These are phyloP conservation scores for Hypsibius dujardini DNA, from an alignment of 1,140 invertebrate species.

Conservation along the genomic window DNA sequence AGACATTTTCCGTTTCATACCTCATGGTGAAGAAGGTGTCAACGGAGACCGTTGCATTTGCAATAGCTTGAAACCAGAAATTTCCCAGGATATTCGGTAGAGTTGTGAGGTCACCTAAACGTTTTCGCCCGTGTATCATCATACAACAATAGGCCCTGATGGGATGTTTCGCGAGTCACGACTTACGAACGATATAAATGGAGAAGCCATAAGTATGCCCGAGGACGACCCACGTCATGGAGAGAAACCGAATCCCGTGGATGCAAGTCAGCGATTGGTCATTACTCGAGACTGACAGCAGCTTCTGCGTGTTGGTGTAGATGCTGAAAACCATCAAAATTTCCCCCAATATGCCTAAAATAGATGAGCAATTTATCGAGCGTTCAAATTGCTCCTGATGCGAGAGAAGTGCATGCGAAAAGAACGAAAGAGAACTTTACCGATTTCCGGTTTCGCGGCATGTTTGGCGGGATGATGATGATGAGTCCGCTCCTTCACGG, in stretches of 20 bases:
- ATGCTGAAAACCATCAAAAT: constrained; percentile 31
- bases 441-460: too few species aligned
- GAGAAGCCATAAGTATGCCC: constrained; percentile 63
- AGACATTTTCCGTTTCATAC: too few species aligned
- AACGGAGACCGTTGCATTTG: constrained; percentile 68
- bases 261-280: constrained; percentile 56
- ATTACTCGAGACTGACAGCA: constrained; percentile 31
- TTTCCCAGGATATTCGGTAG: not conserved
- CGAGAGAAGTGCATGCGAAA: too few species aligned
- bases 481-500: too few species aligned
- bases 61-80: not conserved
- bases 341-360: not conserved
- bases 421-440: too few species aligned
- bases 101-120: not conserved
- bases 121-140: not conserved
- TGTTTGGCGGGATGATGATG: too few species aligned
- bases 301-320: constrained; percentile 31
- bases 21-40: constrained; percentile 73
- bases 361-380: too few species aligned
- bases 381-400: too few species aligned
- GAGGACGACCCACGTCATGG: constrained; percentile 79
- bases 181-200: not conserved
- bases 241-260: constrained; percentile 60
- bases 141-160: too few species aligned
- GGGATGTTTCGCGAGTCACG: not conserved